Evolutionary conservation across 2,113 vertebrate species (phyloP).

Genomic region (Gallinago jamesoni): DNA sequence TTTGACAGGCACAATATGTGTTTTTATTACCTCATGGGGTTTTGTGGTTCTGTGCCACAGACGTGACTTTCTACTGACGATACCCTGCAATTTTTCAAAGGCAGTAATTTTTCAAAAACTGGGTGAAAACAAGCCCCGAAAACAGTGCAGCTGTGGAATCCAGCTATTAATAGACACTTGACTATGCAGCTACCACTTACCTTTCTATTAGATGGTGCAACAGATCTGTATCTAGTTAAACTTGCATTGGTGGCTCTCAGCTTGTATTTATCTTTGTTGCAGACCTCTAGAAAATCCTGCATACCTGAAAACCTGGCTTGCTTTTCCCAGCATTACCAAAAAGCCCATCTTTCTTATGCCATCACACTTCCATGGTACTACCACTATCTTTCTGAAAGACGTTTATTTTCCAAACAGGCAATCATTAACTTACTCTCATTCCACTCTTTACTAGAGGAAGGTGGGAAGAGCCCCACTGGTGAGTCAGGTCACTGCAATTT

Average conservation of each 20-base stretch:
- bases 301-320: background rate
- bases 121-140: background rate
- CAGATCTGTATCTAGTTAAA: background rate
- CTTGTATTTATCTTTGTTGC: background rate
- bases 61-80: background rate
- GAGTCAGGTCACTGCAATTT: background rate
- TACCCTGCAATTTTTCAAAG: conserved; percentile 6
- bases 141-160: background rate
- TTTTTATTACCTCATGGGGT: background rate
- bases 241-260: background rate
- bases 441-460: background rate
- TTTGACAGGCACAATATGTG: background rate
- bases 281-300: background rate
- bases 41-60: conserved; percentile 9
- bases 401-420: background rate
- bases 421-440: background rate
- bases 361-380: accelerated
- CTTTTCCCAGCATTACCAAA: background rate
- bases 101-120: background rate
- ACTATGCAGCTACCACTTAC: background rate
- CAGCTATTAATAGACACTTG: background rate
- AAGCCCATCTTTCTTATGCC: background rate
- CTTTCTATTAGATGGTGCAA: background rate
- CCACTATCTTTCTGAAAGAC: background rate
- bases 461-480: background rate